Percentiles rank a stretch among this genome's conserved stretches.
Conservation (phyloP, 35 echinoderm and acorn worm species). For the Ophiothrix spiculata region DNA sequence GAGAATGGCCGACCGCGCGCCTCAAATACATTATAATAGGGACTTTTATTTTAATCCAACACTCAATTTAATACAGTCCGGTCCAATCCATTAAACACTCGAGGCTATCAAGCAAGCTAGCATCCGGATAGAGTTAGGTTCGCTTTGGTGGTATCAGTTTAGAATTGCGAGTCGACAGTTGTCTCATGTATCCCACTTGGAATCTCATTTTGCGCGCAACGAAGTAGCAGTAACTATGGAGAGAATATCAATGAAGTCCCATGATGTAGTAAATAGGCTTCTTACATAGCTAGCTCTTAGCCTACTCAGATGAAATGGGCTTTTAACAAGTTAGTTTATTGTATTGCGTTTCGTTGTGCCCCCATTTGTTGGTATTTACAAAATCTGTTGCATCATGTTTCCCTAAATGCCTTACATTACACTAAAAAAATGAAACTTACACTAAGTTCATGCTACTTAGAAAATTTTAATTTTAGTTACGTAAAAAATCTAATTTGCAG, state of each 20-base stretch:
- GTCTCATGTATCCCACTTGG: not conserved
- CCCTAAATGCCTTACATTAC: constrained; percentile 43
- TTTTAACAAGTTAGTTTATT: constrained; percentile 24
- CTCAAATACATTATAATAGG: not conserved
- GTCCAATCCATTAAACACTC: constrained; percentile 48
- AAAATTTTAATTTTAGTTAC: too few species aligned
- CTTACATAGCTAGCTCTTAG: constrained; percentile 17
- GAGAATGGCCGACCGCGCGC: not conserved
- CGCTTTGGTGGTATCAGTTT: constrained; percentile 41
- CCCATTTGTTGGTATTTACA: constrained; percentile 33
- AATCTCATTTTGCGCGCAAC: constrained; percentile 19
- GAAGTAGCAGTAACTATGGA: constrained; percentile 26
- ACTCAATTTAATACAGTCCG: constrained; percentile 50
- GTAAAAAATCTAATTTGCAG: too few species aligned
- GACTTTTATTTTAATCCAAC: constrained; percentile 11
- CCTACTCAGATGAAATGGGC: not conserved
- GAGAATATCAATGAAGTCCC: constrained; percentile 43
- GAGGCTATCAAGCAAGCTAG: constrained; percentile 33
- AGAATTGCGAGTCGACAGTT: not conserved
- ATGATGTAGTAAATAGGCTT: not conserved
- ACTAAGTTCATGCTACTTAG: too few species aligned
- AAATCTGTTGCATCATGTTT: constrained; percentile 28
- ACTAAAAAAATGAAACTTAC: too few species aligned
- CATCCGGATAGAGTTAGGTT: constrained; percentile 46
- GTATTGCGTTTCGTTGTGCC: not conserved